Evolutionary conservation across 2,797 vertebrate species (phyloP).

Genomic region (Eulemur coronatus): DNA sequence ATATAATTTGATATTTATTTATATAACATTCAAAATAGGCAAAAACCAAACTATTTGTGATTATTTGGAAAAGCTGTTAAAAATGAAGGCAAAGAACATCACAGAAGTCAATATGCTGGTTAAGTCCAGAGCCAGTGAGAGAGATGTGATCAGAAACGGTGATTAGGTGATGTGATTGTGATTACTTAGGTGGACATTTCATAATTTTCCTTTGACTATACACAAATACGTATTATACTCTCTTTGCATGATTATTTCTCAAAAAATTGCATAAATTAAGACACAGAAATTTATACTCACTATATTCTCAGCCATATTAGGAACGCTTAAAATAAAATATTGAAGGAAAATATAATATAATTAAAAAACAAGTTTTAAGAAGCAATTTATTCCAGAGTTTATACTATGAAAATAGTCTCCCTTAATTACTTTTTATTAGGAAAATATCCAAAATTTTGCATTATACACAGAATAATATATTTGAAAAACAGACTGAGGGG

Average conservation of each 20-base stretch:
- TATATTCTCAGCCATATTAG: background rate
- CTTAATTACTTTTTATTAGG: background rate
- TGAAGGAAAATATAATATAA: background rate
- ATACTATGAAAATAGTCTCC: background rate
- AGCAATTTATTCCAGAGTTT: background rate
- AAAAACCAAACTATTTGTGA: background rate
- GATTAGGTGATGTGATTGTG: background rate
- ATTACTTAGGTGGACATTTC: background rate
- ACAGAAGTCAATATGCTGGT: background rate
- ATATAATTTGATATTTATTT: background rate
- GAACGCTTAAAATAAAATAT: background rate
- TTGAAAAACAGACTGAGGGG: background rate
- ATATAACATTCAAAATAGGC: background rate
- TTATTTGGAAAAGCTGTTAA: conserved; percentile 1
- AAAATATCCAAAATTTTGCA: background rate
- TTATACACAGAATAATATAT: background rate
- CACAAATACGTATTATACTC: background rate
- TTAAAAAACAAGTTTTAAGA: background rate
- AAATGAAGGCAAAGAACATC: background rate
- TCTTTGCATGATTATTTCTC: background rate
- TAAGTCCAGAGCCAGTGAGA: background rate
- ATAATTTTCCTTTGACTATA: background rate
- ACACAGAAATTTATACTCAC: background rate
- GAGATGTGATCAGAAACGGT: background rate
- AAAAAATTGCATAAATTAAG: background rate